These are phyloP conservation scores for Bembecia ichneumoniformis DNA, from an alignment of 2,888 invertebrate species.

Conservation along the genomic window DNA sequence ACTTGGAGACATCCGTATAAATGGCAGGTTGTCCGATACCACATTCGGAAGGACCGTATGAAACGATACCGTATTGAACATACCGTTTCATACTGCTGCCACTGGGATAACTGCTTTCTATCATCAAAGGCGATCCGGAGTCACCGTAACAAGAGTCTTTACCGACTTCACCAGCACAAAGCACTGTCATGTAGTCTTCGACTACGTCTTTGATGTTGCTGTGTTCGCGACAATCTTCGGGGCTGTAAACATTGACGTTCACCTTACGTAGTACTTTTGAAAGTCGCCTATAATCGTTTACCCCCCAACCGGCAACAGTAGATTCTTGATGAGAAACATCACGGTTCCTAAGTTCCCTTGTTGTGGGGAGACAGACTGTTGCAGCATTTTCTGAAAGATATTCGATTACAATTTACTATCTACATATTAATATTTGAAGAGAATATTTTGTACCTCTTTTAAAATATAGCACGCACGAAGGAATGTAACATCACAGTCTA, in stretches of 20 bases:
- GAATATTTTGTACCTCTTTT: too few species aligned
- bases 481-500: too few species aligned
- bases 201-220: not conserved
- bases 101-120: conserved; percentile 9
- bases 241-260: conserved; percentile 8
- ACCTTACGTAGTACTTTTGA: conserved; percentile 11
- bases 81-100: conserved; percentile 6
- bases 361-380: conserved; percentile 15
- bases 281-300: conserved; percentile 8
- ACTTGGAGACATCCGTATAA: conserved; percentile 45
- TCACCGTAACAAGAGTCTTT: conserved; percentile 76
- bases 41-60: conserved; percentile 19
- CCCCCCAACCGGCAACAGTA: conserved; percentile 18
- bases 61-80: conserved; percentile 27
- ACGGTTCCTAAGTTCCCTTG: conserved; percentile 3
- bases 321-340: conserved; percentile 3
- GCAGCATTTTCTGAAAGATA: conserved; percentile 11
- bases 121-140: conserved; percentile 76
- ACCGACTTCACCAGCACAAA: conserved; percentile 40
- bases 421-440: too few species aligned
- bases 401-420: too few species aligned
- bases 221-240: conserved; percentile 4
- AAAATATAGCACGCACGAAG: too few species aligned
- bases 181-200: conserved; percentile 4
- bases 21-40: conserved; percentile 43